Percentiles rank a stretch among this genome's conserved stretches.
phyloP scores from a whole-genome alignment of 92 coral and sea anemone species.

The Diadumene lineata region DNA sequence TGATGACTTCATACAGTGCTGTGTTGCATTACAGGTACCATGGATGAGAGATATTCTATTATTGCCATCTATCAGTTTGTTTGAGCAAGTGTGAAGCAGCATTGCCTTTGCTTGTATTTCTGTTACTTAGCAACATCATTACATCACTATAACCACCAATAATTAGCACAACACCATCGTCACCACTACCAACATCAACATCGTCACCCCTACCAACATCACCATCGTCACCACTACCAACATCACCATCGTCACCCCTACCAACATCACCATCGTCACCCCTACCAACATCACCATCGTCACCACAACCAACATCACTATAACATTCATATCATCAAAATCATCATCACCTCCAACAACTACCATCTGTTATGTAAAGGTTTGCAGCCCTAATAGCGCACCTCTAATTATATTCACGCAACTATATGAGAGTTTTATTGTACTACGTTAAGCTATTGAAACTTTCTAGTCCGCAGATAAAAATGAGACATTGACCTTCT shows the following conservation, averaged over 20 bases:
- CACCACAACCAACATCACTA: not conserved
- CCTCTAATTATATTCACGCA: too few relatives aligned
- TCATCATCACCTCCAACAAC: not conserved
- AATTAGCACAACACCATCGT: not conserved
- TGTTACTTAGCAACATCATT: not conserved
- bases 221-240: not conserved
- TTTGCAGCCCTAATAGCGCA: too few relatives aligned
- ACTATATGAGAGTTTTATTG: too few relatives aligned
- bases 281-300: not conserved
- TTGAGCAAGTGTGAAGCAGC: too few relatives aligned
- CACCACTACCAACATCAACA: not conserved
- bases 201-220: not conserved
- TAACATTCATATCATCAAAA: not conserved
- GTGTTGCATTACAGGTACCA: conserved; percentile 96
- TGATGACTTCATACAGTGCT: conserved; percentile 98
- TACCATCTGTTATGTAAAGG: too few relatives aligned
- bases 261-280: not conserved
- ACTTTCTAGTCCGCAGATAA: too few relatives aligned
- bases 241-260: not conserved
- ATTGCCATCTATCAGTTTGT: too few relatives aligned
- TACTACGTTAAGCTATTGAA: too few relatives aligned
- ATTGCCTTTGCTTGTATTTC: too few relatives aligned
- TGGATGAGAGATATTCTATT: too few relatives aligned
- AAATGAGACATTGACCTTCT: too few relatives aligned
- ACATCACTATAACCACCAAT: not conserved